Percentiles rank a stretch among this genome's conserved stretches.
Evolutionary conservation across 2,888 invertebrate species (phyloP).

Genomic region (Lasioglossum zephyrum): DNA sequence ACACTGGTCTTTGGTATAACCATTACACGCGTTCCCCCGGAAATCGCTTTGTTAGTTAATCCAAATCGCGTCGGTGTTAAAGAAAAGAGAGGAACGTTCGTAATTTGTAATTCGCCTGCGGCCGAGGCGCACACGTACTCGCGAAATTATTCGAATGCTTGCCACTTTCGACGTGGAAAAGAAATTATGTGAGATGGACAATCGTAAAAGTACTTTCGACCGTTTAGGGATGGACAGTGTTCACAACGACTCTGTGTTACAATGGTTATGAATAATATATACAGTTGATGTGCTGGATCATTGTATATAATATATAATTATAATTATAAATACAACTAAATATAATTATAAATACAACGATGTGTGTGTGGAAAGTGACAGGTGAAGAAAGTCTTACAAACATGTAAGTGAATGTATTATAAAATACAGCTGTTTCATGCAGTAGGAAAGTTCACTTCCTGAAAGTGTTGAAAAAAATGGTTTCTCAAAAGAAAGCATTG

Average conservation of each 20-base stretch:
- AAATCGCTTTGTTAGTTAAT: slow-evolving; percentile 37
- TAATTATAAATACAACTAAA: too few relatives aligned
- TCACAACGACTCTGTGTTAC: too few relatives aligned
- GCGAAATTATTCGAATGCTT: not conserved
- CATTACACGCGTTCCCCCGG: slow-evolving; percentile 41
- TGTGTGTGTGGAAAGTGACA: too few relatives aligned
- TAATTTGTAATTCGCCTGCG: slow-evolving; percentile 24
- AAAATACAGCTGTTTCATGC: too few relatives aligned
- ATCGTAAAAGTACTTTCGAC: not conserved
- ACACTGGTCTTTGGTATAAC: slow-evolving; percentile 8
- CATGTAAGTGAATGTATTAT: not conserved
- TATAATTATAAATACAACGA: too few relatives aligned
- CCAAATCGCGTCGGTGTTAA: slow-evolving; percentile 28
- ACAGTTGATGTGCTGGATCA: too few relatives aligned
- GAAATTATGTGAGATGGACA: not conserved
- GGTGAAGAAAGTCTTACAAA: too few relatives aligned
- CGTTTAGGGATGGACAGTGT: not conserved
- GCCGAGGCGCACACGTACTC: not conserved
- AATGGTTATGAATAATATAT: too few relatives aligned
- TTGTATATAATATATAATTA: too few relatives aligned
- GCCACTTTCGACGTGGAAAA: not conserved
- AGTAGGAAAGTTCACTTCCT: too few relatives aligned
- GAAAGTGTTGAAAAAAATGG: not conserved
- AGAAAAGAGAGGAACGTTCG: slow-evolving; percentile 23
- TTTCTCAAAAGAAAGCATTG: not conserved